phyloP scores from a whole-genome alignment of 1,140 invertebrate genomes.

The Ostrea denselamellosa region DNA sequence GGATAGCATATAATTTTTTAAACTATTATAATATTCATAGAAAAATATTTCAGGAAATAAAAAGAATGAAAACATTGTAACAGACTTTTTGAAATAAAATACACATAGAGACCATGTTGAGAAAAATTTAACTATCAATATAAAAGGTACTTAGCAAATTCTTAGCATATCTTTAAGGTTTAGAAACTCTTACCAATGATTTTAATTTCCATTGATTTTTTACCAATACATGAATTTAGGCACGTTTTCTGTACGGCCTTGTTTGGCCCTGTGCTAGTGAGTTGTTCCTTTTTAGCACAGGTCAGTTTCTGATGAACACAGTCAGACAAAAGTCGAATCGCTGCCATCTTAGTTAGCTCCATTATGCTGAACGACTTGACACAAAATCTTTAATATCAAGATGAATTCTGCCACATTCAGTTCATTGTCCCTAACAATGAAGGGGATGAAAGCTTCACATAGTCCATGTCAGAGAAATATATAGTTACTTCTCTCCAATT shows the following conservation, averaged over 20 bases:
- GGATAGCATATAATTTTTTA: background rate
- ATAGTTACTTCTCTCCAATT: background rate
- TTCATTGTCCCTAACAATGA: background rate
- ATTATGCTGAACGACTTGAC: slow-evolving; percentile 41
- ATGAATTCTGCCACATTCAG: background rate
- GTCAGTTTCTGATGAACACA: slow-evolving; percentile 49
- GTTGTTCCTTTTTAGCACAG: slow-evolving; percentile 39
- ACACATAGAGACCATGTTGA: no score
- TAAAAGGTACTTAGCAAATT: no score
- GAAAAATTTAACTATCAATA: no score
- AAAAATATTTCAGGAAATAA: background rate
- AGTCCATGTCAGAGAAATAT: background rate
- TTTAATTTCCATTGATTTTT: slow-evolving; percentile 30
- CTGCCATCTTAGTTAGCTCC: slow-evolving; percentile 49
- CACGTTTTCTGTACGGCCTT: background rate
- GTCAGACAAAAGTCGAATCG: slow-evolving; percentile 45
- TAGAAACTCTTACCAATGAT: slow-evolving; percentile 31
- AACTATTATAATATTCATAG: background rate
- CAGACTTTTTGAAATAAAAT: no score
- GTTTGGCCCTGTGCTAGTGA: background rate
- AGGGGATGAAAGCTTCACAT: background rate
- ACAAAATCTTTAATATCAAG: slow-evolving; percentile 12
- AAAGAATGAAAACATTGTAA: background rate
- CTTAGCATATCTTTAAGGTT: background rate
- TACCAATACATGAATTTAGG: slow-evolving; percentile 35